Evolutionary conservation across 2,113 vertebrate genomes (phyloP), one percentile per base, ranked within the genome.

Genomic region (Nothobranchius furzeri): DNA sequence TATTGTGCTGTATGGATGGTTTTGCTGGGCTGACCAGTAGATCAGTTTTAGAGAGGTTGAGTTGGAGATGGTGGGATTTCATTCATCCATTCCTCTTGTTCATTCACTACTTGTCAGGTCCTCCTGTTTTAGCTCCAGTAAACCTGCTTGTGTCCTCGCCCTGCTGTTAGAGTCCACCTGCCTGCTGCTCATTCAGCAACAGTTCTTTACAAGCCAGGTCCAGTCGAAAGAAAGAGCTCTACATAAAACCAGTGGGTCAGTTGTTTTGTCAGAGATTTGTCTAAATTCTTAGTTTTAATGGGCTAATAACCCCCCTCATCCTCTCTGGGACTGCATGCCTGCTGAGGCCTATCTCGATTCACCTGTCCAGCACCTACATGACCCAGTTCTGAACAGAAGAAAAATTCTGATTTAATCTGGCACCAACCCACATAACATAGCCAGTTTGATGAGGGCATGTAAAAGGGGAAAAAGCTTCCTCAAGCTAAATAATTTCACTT

Each of bases 221-320:
- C 2, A 47, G 13, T 15, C 1, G 1, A 47, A 11, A 4, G 14
- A 15, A 47, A 15, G 46, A n/a, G 17, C 47, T 6, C 6, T 1
- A 40, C 9, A 9, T 40, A 40, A 40, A 6, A 76, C 73, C 50
- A 70, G 24, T 68, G 67, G 78, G 58, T 78, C 58, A 64, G 30
- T 54, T 74, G 75, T 7, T 7, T 84, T 88, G 60, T 78, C 62
- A 76, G 65, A 76, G 72, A 81, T 85, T 85, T 70, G 66, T 74
- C 64, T 53, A 53, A 85, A 78, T 75, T 43, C 54, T 71, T 50
- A 36, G 56, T 15, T 45, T 84, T 87, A 86, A 85, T 78, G 68
- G 69, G 62, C 64, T 72, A 85, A 84, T 86, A 69, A 80, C 72
- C 70, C 78, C 49, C 61, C 70, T 66, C 9, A 9, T 46, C 60